Conservation (phyloP, 2,113 vertebrate species). For the Dicerorhinus sumatrensis region DNA sequence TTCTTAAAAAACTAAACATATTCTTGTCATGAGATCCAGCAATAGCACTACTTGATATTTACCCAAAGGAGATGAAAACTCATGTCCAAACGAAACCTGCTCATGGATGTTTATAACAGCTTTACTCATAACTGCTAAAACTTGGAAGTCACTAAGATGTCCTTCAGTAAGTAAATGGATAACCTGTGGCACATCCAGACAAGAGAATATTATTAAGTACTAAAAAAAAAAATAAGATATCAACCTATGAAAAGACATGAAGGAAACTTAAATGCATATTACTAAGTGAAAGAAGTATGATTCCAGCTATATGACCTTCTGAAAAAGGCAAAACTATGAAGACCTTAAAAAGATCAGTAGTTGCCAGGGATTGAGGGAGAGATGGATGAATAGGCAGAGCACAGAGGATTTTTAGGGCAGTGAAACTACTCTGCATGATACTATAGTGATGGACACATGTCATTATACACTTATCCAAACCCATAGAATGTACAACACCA, state of each 20-base stretch:
- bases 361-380: neutral
- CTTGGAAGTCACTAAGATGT: neutral
- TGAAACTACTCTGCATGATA: neutral
- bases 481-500: neutral
- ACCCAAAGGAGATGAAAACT: neutral
- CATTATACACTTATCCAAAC: neutral
- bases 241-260: neutral
- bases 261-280: neutral
- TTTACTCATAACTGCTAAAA: neutral
- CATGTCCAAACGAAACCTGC: neutral
- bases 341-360: neutral
- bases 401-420: neutral
- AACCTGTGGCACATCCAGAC: neutral
- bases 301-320: neutral
- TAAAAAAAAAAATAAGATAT: neutral
- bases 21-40: neutral
- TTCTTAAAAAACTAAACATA: neutral
- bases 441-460: neutral
- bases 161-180: neutral
- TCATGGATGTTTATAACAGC: neutral
- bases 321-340: neutral
- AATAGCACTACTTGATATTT: neutral
- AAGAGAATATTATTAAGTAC: neutral
- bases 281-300: neutral
- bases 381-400: neutral